These are phyloP conservation scores for Lacanobia wlatinum DNA, from an alignment of 2,888 invertebrate genomes.

Conservation along the genomic window DNA sequence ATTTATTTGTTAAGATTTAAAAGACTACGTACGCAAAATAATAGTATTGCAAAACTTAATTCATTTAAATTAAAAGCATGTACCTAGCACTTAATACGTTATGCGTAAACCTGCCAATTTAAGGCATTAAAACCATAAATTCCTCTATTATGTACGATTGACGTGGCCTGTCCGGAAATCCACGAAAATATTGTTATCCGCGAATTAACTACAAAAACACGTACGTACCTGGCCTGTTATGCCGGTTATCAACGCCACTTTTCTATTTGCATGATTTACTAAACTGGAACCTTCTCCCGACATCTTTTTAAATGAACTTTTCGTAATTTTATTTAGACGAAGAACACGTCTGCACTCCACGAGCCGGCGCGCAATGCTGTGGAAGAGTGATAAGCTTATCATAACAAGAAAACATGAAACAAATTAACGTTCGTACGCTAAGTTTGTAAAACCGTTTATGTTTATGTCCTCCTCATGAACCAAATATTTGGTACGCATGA, in stretches of 20 bases:
- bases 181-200: neutral
- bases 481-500: neutral
- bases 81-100: neutral
- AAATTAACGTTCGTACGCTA: conserved; percentile 46
- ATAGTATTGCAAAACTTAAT: neutral
- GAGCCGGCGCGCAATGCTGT: conserved; percentile 64
- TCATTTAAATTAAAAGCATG: neutral
- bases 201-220: conserved; percentile 19
- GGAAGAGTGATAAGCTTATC: conserved; percentile 70
- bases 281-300: conserved; percentile 79
- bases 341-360: conserved; percentile 64
- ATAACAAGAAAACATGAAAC: conserved; percentile 63
- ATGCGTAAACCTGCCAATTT: neutral
- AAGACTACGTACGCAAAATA: neutral
- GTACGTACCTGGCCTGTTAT: conserved; percentile 98
- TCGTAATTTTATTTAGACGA: conserved; percentile 26
- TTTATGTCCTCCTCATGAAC: neutral
- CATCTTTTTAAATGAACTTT: conserved; percentile 69
- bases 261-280: conserved; percentile 79
- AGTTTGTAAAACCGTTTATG: conserved; percentile 26
- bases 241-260: conserved; percentile 98
- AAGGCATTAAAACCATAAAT: conserved; percentile 29
- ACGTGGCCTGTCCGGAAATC: conserved; percentile 51
- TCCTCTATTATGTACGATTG: conserved; percentile 2
- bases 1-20: neutral